Conservation (phyloP, 2,797 vertebrate species). For the Phaenicophaeus curvirostris region DNA sequence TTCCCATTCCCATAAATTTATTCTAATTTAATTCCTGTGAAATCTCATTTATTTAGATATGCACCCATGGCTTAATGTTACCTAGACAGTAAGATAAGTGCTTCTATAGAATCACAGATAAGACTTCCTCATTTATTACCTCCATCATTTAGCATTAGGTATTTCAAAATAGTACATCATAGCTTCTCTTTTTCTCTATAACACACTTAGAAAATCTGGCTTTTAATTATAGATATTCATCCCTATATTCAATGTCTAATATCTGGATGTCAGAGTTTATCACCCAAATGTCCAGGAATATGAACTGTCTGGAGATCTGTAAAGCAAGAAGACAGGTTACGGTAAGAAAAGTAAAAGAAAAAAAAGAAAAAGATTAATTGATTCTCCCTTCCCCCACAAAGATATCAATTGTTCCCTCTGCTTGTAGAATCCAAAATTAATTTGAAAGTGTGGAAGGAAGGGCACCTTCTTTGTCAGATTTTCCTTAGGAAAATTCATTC, state of each 20-base stretch:
- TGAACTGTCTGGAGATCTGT: neutral
- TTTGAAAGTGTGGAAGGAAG: neutral
- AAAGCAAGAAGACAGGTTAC: too few species aligned
- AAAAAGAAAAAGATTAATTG: fast-evolving
- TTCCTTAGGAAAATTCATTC: neutral
- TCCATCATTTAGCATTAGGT: neutral
- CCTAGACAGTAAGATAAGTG: neutral
- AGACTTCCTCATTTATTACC: neutral
- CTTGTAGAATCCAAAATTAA: neutral
- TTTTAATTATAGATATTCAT: neutral
- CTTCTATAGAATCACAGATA: neutral
- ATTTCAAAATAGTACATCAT: neutral
- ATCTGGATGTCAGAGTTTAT: neutral
- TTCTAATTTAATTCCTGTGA: neutral
- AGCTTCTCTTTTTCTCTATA: neutral
- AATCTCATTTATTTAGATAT: neutral
- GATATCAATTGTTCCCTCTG: neutral
- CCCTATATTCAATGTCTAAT: neutral
- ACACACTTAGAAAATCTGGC: neutral
- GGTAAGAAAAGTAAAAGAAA: neutral
- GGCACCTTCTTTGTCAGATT: neutral
- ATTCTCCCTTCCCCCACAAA: neutral
- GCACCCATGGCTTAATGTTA: neutral
- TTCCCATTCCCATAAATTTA: neutral
- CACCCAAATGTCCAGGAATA: neutral